phyloP scores from a whole-genome alignment of 64 coral and sea anemone species.

The Porites lutea region DNA sequence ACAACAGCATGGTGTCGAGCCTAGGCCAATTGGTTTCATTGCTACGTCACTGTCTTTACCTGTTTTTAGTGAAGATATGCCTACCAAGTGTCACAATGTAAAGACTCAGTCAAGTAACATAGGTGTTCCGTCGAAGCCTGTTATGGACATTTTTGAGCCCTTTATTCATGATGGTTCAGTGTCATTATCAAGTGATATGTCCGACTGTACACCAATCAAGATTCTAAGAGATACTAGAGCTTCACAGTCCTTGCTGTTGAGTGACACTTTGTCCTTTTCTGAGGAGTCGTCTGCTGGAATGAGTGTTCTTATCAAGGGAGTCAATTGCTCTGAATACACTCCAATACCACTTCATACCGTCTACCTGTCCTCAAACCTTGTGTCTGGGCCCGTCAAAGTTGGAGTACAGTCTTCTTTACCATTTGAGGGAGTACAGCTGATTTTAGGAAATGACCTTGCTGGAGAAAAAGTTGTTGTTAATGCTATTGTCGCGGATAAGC shows the following conservation, averaged over 20 bases:
- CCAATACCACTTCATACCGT: conserved; percentile 69
- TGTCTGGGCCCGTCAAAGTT: background rate
- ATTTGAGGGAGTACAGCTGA: too few species aligned
- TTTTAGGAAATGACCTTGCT: conserved; percentile 72
- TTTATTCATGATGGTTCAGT: conserved; percentile 70
- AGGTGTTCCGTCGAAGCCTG: conserved; percentile 30
- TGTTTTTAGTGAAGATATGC: too few species aligned
- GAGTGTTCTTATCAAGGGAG: conserved; percentile 63
- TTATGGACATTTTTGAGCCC: conserved; percentile 70
- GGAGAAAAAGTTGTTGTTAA: conserved; percentile 6
- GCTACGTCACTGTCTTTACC: too few species aligned
- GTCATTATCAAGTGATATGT: conserved; percentile 56
- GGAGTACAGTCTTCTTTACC: too few species aligned
- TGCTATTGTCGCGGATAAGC: too few species aligned
- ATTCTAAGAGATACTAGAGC: conserved; percentile 81
- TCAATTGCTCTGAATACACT: conserved; percentile 55
- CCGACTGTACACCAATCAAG: conserved; percentile 30
- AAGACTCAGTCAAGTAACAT: too few species aligned
- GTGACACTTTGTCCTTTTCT: conserved; percentile 55
- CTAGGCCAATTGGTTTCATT: too few species aligned
- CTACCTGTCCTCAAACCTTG: conserved; percentile 44
- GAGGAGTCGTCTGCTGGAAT: conserved; percentile 39
- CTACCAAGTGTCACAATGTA: too few species aligned
- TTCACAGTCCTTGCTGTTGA: conserved; percentile 71
- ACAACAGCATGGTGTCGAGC: too few species aligned